Base-by-base conservation (phyloP, 2,797 vertebrate species). In the Premnoplex brunnescens region DNA sequence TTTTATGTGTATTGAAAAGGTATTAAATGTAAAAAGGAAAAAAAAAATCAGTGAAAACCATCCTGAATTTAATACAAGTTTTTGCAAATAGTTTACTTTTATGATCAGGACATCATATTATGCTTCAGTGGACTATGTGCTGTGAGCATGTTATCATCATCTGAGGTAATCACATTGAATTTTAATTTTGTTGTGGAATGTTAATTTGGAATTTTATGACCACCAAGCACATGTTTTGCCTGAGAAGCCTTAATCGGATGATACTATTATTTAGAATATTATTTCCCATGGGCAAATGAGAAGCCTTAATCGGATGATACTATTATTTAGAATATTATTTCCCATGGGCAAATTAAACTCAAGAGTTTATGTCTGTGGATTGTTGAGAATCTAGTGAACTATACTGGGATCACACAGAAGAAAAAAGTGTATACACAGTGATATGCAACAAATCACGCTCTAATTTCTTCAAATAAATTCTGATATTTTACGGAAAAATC, bases 111-210 rank as follows among this genome's bases (percentile, higher is more conserved):
- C 32, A 79, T 56, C 15, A 7, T 85, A 88, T 63, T 90, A 94
- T 37, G 68, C 75, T 95, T 91, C 63, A 81, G 41, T 68, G 52
- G 24, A 77, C 49, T 95, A 91, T 67, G 41, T 92, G 82, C 72
- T 82, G 72, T 79, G 54, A 96, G 63, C 88, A 89, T 1, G 16
- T 95, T 91, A 92, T 80, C 74, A 87, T 96, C 81, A 95, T 96
- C 85, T 93, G 56, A 93, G 80, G 88, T 90, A 96, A 96, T 93
- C 95, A 96, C 60, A 89, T 30, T 92, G 92, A 94, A 97, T 97
- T 97, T 96, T 95, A 96, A 93, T 88, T 91, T 95, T 95, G 66
- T 83, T 96, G 68, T 91, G 84, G 64, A 64, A 82, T 80, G 78
- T 89, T 90, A 92, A 89, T 96, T 96, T 93, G 68, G 68, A 90